Base-by-base conservation (phyloP, 2,113 vertebrate species). In the Hippocampus guttulatus region DNA sequence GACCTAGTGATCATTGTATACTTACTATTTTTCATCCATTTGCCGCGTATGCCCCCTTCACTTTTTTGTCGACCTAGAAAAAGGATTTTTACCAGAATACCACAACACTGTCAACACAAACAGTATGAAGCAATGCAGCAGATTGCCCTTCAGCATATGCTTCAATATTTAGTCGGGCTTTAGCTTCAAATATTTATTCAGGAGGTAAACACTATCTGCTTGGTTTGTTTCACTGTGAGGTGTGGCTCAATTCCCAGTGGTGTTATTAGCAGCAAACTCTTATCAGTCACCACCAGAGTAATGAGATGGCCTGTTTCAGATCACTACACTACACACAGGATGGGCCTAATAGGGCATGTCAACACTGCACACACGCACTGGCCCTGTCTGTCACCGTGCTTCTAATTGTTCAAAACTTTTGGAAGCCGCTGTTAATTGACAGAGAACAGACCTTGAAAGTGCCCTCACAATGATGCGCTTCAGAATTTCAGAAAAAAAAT, bases 261-360 rank as follows among this genome's bases (percentile, higher is more conserved):
- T 71, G 78, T 84, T 88, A 81, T 87, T 87, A 87, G 84, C 88
- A 89, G 88, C 87, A 67, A 75, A 70, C 82, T 86, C 81, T 85
- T 88, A 84, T 91, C 89, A 84, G 82, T 91, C 89, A 85, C 64
- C 89, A 83, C 71, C 76, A 73, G 82, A 83, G 82, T 89, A 89
- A 90, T 90, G 86, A 89, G 87, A 77, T 21, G 20, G 84, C 66
- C 85, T 84, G 86, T 80, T 88, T 85, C 76, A 87, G 85, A 89
- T 88, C 84, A 77, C 80, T 65, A 67, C 76, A 20, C 78, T 83
- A 61, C 77, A 74, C 84, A 84, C 88, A 80, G 89, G 87, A 86
- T 81, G 81, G 78, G 81, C 87, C 84, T 90, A 91, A 90, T 88
- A 84, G 85, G 82, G 77, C 80, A 70, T 64, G 78, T 90, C 88